A percentile compares a stretch with the other conserved stretches of the same genome.
phyloP scores from a whole-genome alignment of 2,113 vertebrate genomes.

The Maylandia zebra region DNA sequence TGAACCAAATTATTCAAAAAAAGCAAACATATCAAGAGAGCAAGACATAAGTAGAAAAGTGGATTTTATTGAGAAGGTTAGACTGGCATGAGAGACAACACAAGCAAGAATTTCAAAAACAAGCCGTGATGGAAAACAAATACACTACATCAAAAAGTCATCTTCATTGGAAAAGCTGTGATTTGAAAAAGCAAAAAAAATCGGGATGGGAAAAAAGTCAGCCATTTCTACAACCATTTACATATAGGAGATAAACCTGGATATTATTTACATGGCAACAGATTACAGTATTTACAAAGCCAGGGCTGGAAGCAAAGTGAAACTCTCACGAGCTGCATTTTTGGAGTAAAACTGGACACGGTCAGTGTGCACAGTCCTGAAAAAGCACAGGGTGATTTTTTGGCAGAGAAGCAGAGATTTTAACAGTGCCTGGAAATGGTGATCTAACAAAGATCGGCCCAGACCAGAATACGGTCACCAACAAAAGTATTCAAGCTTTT shows the following conservation, averaged over 20 bases:
- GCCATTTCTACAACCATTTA: conserved; percentile 66
- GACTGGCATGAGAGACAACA: conserved; percentile 56
- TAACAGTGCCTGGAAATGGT: conserved; percentile 36
- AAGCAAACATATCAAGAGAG: neutral
- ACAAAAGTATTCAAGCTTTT: conserved; percentile 17
- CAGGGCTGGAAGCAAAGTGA: conserved; percentile 19
- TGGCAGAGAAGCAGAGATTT: conserved; percentile 7
- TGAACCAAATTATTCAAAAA: neutral
- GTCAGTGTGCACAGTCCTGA: neutral
- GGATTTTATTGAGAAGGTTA: conserved; percentile 66
- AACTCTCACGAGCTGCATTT: neutral
- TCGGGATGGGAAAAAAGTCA: neutral
- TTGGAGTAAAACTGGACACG: neutral
- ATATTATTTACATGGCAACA: conserved; percentile 63
- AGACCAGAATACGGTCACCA: neutral
- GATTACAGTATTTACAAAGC: conserved; percentile 63
- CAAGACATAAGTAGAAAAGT: conserved; percentile 50
- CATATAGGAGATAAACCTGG: conserved; percentile 51
- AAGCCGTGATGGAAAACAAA: neutral
- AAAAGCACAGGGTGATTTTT: conserved; percentile 8
- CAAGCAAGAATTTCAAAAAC: conserved; percentile 36
- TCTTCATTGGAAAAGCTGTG: conserved; percentile 53
- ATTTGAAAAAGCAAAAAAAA: conserved; percentile 11
- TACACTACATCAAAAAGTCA: conserved; percentile 31
- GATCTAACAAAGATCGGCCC: conserved; percentile 6